Percentiles rank a stretch among this genome's conserved stretches.
Conservation (phyloP, 2,113 vertebrate species). For the Verasper variegatus region DNA sequence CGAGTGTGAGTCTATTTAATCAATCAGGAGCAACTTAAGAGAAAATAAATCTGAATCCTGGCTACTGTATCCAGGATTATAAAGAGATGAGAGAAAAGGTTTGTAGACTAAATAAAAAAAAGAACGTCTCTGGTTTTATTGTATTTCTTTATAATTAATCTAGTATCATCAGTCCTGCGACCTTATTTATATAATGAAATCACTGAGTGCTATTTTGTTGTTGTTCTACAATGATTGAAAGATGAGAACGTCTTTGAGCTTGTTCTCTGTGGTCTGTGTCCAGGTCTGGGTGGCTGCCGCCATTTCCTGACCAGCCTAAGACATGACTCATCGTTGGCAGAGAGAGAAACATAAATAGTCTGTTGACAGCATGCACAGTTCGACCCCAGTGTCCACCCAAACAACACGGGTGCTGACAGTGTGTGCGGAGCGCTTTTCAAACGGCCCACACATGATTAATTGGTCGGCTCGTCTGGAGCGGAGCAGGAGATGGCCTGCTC, state of each 20-base stretch:
- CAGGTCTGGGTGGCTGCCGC: constrained; percentile 4
- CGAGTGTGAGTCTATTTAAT: not conserved
- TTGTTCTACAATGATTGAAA: not conserved
- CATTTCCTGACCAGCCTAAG: constrained; percentile 28
- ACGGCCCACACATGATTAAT: constrained; percentile 74
- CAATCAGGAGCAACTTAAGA: not conserved
- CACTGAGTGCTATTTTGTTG: not conserved
- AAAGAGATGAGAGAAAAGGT: not conserved
- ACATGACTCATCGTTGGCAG: constrained; percentile 49
- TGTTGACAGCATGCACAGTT: constrained; percentile 52
- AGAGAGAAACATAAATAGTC: constrained; percentile 61
- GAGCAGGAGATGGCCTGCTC: constrained; percentile 45
- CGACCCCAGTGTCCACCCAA: constrained; percentile 67
- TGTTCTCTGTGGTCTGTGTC: not conserved
- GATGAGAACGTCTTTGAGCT: constrained; percentile 16
- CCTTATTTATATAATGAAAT: not conserved
- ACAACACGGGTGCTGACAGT: constrained; percentile 72
- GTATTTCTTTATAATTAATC: not conserved
- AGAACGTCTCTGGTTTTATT: not conserved
- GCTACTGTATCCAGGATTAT: not conserved
- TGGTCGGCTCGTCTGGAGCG: constrained; percentile 47
- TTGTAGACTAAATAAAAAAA: not conserved
- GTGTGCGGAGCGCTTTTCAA: constrained; percentile 66
- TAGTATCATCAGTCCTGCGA: not conserved
- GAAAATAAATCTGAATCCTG: no score